Conservation (phyloP, 92 coral and sea anemone species). For the Zoanthus solanderi region DNA sequence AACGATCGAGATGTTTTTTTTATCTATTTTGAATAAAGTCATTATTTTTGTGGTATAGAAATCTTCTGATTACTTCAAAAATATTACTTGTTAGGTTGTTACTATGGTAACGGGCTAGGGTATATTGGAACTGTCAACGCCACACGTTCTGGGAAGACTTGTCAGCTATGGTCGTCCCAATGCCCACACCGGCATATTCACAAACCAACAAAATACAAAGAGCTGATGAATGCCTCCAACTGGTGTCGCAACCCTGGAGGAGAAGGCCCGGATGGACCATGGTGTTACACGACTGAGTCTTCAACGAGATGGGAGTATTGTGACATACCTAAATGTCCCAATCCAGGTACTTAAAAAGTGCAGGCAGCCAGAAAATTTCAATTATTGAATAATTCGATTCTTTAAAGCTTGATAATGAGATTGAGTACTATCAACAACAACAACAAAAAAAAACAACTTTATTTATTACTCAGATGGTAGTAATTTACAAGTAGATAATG, state of each 20-base stretch:
- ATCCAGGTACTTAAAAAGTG: constrained; percentile 5
- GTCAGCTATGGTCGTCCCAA: constrained; percentile 87
- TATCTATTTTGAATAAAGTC: too few relatives aligned
- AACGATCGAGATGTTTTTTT: too few relatives aligned
- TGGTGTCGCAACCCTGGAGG: constrained; percentile 83
- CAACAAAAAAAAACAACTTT: too few relatives aligned
- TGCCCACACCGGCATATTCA: constrained; percentile 85
- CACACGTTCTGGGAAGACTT: constrained; percentile 72
- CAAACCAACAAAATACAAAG: constrained; percentile 55
- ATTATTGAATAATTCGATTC: background rate
- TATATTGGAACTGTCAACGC: constrained; percentile 71
- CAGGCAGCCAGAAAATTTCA: background rate
- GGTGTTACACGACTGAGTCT: constrained; percentile 59
- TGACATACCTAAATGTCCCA: constrained; percentile 61
- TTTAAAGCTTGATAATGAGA: background rate
- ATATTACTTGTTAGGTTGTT: constrained; percentile 55
- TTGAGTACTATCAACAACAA: background rate
- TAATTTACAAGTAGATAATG: too few relatives aligned
- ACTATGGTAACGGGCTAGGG: constrained; percentile 70
- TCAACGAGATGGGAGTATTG: constrained; percentile 80
- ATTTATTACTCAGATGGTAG: too few relatives aligned
- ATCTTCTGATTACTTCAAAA: background rate
- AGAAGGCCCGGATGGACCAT: constrained; percentile 49
- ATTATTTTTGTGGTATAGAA: background rate
- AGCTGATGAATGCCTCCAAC: constrained; percentile 66